Evolutionary conservation across 2,888 invertebrate genomes (phyloP).

Genomic region (Mycogona germanica): DNA sequence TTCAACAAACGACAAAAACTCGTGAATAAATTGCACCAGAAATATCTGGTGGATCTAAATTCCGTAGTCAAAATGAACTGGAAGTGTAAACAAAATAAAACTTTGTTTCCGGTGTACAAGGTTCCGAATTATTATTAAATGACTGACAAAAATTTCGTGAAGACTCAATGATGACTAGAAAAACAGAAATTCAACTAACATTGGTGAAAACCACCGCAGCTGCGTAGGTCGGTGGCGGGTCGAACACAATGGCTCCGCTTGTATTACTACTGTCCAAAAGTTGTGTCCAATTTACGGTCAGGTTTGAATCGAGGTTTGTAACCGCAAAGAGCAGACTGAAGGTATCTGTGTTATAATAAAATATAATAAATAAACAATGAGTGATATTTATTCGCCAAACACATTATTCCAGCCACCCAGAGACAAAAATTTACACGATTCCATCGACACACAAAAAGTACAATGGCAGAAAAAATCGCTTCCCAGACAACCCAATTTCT

Average conservation of each 20-base stretch:
- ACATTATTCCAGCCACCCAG: background rate
- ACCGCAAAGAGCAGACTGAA: conserved; percentile 46
- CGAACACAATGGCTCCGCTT: conserved; percentile 31
- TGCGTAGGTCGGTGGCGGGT: conserved; percentile 41
- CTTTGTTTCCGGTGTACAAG: no score
- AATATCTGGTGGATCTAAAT: no score
- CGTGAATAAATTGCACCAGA: no score
- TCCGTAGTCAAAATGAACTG: no score
- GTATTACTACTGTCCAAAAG: conserved; percentile 26
- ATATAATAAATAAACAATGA: no score
- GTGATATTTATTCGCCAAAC: no score
- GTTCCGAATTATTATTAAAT: no score
- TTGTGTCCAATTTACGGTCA: conserved; percentile 42
- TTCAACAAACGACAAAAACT: no score
- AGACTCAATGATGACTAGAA: background rate
- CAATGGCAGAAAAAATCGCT: no score
- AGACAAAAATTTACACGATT: background rate
- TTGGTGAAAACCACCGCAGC: conserved; percentile 47
- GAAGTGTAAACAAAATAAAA: no score
- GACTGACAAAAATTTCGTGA: background rate
- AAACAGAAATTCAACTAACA: background rate
- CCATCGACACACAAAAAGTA: background rate
- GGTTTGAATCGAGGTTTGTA: conserved; percentile 37
- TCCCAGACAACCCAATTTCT: no score
- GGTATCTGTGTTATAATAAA: no score